These are phyloP conservation scores for Anabas testudineus DNA, from an alignment of 2,797 vertebrate species.

Conservation along the genomic window DNA sequence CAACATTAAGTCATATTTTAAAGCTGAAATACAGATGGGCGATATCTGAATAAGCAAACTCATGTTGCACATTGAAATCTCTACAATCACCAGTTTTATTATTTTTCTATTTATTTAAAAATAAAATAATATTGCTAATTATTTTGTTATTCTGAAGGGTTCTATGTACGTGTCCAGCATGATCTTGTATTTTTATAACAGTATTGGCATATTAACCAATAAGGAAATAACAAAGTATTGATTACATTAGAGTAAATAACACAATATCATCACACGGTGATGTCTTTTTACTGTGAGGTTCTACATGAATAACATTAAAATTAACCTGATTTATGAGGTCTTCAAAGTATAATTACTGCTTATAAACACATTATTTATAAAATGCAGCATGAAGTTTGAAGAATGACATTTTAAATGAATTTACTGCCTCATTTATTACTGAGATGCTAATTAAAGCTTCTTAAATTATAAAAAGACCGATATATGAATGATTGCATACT, in stretches of 20 bases:
- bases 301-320: not conserved
- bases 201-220: constrained; percentile 9
- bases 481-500: constrained; percentile 1
- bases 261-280: not conserved
- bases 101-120: no score
- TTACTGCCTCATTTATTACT: constrained; percentile 30
- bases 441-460: constrained; percentile 42
- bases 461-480: constrained; percentile 40
- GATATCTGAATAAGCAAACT: not conserved
- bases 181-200: not conserved
- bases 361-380: constrained; percentile 2
- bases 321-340: constrained; percentile 11
- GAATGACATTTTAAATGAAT: constrained; percentile 44
- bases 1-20: constrained; percentile 4
- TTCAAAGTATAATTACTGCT: not conserved
- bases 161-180: no score
- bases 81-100: no score
- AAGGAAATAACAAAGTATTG: constrained; percentile 1
- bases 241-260: constrained; percentile 8
- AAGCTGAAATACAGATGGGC: not conserved
- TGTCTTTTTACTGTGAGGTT: not conserved
- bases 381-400: constrained; percentile 15
- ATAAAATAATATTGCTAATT: not conserved
- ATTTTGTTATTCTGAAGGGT: constrained; percentile 6
- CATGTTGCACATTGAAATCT: no score